These are phyloP conservation scores for Hemicentrotus pulcherrimus DNA, from an alignment of 35 echinoderm and acorn worm genomes.

Conservation along the genomic window DNA sequence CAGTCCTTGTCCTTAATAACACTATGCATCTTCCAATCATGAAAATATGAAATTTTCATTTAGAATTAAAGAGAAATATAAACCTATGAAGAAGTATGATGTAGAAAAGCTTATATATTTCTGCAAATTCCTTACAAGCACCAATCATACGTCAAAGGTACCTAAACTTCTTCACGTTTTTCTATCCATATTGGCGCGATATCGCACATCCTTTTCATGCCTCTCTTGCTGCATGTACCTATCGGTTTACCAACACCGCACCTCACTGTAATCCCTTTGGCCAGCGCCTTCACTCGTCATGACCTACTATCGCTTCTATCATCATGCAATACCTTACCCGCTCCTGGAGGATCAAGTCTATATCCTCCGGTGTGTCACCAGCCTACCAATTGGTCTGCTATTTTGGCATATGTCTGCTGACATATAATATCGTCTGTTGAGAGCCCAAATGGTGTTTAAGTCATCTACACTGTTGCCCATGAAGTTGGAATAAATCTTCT, in stretches of 20 bases:
- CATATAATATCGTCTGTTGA: neutral
- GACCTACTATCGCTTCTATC: neutral
- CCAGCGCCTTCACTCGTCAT: neutral
- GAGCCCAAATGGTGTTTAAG: no score
- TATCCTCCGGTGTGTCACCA: neutral
- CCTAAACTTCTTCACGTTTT: neutral
- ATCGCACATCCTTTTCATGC: neutral
- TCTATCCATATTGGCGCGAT: neutral
- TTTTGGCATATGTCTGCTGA: neutral
- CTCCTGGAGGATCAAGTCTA: neutral
- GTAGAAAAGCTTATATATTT: no score
- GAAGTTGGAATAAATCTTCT: no score
- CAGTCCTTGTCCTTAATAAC: no score
- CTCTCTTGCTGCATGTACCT: neutral
- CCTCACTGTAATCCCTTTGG: neutral
- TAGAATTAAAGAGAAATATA: no score
- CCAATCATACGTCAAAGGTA: neutral
- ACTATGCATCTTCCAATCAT: no score
- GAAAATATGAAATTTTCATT: no score
- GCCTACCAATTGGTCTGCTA: neutral
- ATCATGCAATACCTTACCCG: slow-evolving; percentile 1
- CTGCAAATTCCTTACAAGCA: neutral
- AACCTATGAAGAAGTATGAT: no score
- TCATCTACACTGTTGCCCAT: no score
- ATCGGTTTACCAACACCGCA: neutral